Percentiles rank a stretch among this genome's conserved stretches.
Evolutionary conservation across 2,888 invertebrate species (phyloP).

Genomic region (Synergus gifuensis): DNA sequence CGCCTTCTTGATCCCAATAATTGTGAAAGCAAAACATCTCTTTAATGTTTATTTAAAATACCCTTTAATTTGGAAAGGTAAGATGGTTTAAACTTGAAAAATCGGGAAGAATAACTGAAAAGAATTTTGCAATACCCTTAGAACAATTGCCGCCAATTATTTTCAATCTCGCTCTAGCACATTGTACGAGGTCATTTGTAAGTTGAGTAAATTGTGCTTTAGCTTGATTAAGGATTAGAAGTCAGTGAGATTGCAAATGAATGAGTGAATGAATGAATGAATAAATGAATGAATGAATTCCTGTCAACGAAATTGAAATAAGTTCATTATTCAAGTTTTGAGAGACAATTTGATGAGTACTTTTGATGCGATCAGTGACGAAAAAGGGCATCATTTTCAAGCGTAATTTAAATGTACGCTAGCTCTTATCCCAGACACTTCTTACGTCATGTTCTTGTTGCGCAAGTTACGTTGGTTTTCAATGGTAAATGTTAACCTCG

Average conservation of each 20-base stretch:
- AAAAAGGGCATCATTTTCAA: not conserved
- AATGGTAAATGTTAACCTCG: conserved; percentile 34
- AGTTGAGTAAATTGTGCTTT: conserved; percentile 22
- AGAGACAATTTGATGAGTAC: not conserved
- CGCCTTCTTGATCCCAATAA: too few species aligned
- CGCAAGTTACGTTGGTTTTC: conserved; percentile 26
- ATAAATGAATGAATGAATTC: conserved; percentile 32
- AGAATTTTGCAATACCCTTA: conserved; percentile 5
- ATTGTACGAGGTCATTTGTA: conserved; percentile 24
- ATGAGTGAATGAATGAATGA: conserved; percentile 9
- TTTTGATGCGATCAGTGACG: not conserved
- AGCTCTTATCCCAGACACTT: conserved; percentile 9
- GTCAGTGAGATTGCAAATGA: conserved; percentile 20
- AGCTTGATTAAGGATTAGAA: conserved; percentile 38
- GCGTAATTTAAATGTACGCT: not conserved
- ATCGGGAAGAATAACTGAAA: not conserved
- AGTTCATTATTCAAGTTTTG: not conserved
- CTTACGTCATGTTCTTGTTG: conserved; percentile 21
- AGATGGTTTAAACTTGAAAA: not conserved
- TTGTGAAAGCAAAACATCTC: too few species aligned
- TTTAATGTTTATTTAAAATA: not conserved
- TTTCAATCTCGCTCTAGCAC: conserved; percentile 25
- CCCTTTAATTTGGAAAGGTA: not conserved
- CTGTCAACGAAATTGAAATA: not conserved
- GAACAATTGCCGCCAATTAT: conserved; percentile 24